Evolutionary conservation across 2,797 vertebrate genomes (phyloP).

Genomic region (Prionace glauca): DNA sequence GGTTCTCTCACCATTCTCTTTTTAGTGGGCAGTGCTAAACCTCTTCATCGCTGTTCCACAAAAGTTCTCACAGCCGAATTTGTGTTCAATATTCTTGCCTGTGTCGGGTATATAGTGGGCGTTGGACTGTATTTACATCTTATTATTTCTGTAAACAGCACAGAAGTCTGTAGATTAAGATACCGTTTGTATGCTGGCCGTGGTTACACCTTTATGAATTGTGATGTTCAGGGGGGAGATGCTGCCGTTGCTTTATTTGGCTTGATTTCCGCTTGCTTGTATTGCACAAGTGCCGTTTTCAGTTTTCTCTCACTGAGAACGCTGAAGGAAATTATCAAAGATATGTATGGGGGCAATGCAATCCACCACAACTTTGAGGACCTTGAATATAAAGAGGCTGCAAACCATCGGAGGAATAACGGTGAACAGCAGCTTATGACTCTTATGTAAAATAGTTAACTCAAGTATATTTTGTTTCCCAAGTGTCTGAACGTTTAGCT

Average conservation of each 20-base stretch:
- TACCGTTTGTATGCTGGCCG: slow-evolving; percentile 71
- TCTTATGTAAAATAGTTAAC: background rate
- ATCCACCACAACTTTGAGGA: background rate
- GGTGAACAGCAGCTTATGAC: background rate
- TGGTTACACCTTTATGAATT: slow-evolving; percentile 91
- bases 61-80: slow-evolving; percentile 64
- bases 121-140: slow-evolving; percentile 79
- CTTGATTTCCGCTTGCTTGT: slow-evolving; percentile 71
- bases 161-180: slow-evolving; percentile 67
- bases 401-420: background rate
- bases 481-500: background rate
- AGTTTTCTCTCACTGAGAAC: slow-evolving; percentile 59
- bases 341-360: background rate
- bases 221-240: slow-evolving; percentile 73
- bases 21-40: slow-evolving; percentile 65
- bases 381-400: background rate
- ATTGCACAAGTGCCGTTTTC: slow-evolving; percentile 60
- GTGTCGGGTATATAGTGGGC: slow-evolving; percentile 60
- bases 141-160: slow-evolving; percentile 71
- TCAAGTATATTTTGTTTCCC: background rate
- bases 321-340: background rate
- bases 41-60: slow-evolving; percentile 51
- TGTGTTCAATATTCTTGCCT: slow-evolving; percentile 65
- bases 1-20: slow-evolving; percentile 69
- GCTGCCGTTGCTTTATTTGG: slow-evolving; percentile 80